Base-by-base conservation (phyloP, 2,888 invertebrate genomes). In the Pachydiplax longipennis region DNA sequence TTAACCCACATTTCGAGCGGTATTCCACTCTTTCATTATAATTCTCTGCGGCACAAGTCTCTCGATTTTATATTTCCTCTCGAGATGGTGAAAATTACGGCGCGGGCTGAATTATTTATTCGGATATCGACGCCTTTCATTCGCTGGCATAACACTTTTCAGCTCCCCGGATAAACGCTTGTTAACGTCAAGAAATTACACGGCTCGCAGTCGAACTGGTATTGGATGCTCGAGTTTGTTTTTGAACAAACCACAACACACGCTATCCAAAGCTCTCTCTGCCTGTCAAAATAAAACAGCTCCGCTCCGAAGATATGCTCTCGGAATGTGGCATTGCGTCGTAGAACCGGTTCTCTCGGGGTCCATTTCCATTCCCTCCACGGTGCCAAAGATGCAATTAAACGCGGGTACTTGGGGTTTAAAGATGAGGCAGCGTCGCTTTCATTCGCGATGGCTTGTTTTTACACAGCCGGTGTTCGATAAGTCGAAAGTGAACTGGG, bases 271-370 rank as follows among this genome's bases (percentile, higher is more conserved):
- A 53, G 53, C 53, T 37, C 83, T 83, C 53, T 37, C 87, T n/a
- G n/a, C 22, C 87, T 87, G 87, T 87, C 87, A 87, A 87, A 87
- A 87, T 87, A 87, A 87, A 87, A 87, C 87, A 87, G 58, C 87
- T 15, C 87, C 37, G 87, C 37, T 35, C 65, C 61, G 87, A 37
- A 87, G 87, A 61, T 87, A 87, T 87, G 87, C 87, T 58, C 61
- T 87, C 37, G 87, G 87, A 87, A 87, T 87, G 87, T 87, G 61
- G 87, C 87, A 61, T 22, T 87, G 87, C 61, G 87, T 87, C 61
- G 87, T 18, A 61, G 87, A 87, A 87, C 87, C 87, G 87, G 87
- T 87, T 87, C n/a, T 87, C 37, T 18, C 3, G 58, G 87, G 87
- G 58, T 37, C 35, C 37, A 37, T 65, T 61, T 37, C 61, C 87